These are phyloP conservation scores for Blera fallax DNA, from an alignment of 2,888 invertebrate genomes.

Conservation along the genomic window DNA sequence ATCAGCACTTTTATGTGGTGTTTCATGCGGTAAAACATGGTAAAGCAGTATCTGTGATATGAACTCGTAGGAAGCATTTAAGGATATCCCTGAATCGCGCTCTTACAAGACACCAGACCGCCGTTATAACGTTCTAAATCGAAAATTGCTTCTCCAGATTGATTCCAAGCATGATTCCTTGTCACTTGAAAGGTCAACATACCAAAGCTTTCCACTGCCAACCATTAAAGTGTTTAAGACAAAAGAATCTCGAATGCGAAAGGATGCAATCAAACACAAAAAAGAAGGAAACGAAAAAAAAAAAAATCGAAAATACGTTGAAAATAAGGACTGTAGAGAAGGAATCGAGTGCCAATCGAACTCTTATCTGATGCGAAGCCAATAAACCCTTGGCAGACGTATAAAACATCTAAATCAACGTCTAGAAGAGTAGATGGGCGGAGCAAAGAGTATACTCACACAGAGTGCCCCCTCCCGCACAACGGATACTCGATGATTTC, in stretches of 20 bases:
- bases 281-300: constrained; percentile 29
- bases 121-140: not conserved
- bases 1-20: too few relatives aligned
- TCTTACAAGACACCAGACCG: not conserved
- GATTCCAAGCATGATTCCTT: constrained; percentile 30
- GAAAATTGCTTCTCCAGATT: not conserved
- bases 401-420: constrained; percentile 72
- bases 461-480: not conserved
- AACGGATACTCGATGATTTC: constrained; percentile 50
- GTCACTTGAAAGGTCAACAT: constrained; percentile 52
- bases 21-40: too few relatives aligned
- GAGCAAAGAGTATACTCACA: constrained; percentile 18
- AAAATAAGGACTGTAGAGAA: constrained; percentile 61
- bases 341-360: constrained; percentile 72
- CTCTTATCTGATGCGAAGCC: constrained; percentile 72
- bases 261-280: constrained; percentile 58
- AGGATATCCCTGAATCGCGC: not conserved
- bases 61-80: too few relatives aligned
- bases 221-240: constrained; percentile 29
- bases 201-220: constrained; percentile 37
- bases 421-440: constrained; percentile 58
- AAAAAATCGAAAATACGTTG: constrained; percentile 3
- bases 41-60: too few relatives aligned
- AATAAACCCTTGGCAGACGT: constrained; percentile 72
- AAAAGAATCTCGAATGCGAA: constrained; percentile 26